These are phyloP conservation scores for Arbacia lixula DNA, from an alignment of 53 echinoderm and acorn worm genomes.

Conservation along the genomic window DNA sequence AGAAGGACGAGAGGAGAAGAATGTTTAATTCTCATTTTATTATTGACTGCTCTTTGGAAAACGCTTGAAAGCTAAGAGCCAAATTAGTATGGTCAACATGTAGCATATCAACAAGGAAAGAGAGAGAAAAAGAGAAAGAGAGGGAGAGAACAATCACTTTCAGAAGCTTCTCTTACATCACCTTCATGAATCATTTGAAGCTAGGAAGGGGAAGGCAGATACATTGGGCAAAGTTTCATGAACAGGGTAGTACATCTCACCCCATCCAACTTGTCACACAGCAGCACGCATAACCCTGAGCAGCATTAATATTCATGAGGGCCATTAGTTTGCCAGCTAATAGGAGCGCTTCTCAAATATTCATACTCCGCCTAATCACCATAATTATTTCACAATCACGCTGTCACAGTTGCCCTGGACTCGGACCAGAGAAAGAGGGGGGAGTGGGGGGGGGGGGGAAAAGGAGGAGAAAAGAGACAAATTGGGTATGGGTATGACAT, in stretches of 20 bases:
- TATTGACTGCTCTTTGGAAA: too few species aligned
- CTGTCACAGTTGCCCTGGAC: conserved; percentile 42
- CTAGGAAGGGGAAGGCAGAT: too few species aligned
- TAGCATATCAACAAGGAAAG: too few species aligned
- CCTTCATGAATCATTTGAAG: too few species aligned
- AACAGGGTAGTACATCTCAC: conserved; percentile 49
- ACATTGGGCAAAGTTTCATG: too few species aligned
- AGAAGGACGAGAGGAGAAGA: background rate
- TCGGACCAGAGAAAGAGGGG: background rate
- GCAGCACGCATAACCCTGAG: conserved; percentile 35
- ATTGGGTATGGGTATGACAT: too few species aligned
- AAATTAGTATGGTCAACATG: too few species aligned
- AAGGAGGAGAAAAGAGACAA: background rate
- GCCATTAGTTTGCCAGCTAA: conserved; percentile 42
- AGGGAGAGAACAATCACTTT: too few species aligned
- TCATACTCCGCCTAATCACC: conserved; percentile 57
- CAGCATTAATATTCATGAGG: conserved; percentile 55
- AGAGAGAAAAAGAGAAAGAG: too few species aligned
- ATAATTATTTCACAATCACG: conserved; percentile 59
- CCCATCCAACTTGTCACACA: conserved; percentile 9
- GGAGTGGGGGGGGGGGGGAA: background rate
- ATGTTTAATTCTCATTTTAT: too few species aligned
- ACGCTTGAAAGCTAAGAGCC: too few species aligned
- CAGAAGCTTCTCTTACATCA: too few species aligned
- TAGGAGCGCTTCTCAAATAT: conserved; percentile 51